Percentiles rank a stretch among this genome's conserved stretches.
Evolutionary conservation across 2,113 vertebrate species (phyloP).

Genomic region (Orientallactaga bullata): DNA sequence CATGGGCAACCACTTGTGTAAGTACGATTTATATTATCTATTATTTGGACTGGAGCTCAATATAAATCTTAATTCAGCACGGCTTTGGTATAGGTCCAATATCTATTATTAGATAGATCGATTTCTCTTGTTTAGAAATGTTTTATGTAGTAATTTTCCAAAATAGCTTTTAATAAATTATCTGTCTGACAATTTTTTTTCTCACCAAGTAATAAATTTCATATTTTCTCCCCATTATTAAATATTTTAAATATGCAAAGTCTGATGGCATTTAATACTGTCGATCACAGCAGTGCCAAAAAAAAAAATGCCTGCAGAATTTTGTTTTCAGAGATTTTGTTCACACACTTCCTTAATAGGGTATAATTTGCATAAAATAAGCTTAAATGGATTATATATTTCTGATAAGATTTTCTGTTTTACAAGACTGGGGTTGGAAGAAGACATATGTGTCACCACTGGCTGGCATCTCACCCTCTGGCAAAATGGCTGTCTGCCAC

Average conservation of each 20-base stretch:
- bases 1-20: neutral
- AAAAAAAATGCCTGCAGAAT: constrained; percentile 77
- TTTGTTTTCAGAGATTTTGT: constrained; percentile 87
- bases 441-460: constrained; percentile 72
- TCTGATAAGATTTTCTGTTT: constrained; percentile 85
- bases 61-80: constrained; percentile 62
- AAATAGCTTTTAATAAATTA: constrained; percentile 79
- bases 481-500: constrained; percentile 85
- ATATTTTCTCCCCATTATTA: constrained; percentile 84
- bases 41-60: constrained; percentile 56
- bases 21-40: constrained; percentile 53
- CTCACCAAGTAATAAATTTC: constrained; percentile 84
- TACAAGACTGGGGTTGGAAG: constrained; percentile 40
- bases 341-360: constrained; percentile 86
- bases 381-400: constrained; percentile 87
- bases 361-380: constrained; percentile 86
- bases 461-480: constrained; percentile 82
- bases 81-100: constrained; percentile 51
- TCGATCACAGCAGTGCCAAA: constrained; percentile 78
- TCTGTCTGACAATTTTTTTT: constrained; percentile 76
- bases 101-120: constrained; percentile 72
- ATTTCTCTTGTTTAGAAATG: constrained; percentile 76
- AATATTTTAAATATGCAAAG: constrained; percentile 82
- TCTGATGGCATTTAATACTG: constrained; percentile 82
- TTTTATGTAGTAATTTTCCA: constrained; percentile 74